Evolutionary conservation across 2,888 invertebrate genomes (phyloP).

Genomic region (Steromphala cineraria): DNA sequence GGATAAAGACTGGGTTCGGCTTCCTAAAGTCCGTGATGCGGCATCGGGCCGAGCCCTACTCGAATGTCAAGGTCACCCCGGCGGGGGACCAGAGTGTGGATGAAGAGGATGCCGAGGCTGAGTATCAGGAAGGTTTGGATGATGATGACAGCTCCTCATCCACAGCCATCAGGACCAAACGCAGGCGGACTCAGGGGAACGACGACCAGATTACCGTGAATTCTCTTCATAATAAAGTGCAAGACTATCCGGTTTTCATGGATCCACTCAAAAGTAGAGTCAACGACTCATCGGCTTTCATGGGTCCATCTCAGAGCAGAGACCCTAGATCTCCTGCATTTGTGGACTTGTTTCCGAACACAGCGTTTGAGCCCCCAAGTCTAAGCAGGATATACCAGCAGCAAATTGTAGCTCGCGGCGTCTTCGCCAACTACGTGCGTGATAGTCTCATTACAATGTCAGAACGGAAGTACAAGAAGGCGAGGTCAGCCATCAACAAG

Average conservation of each 20-base stretch:
- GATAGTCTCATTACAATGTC: slow-evolving; percentile 35
- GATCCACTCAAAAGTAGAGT: slow-evolving; percentile 15
- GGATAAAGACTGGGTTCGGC: slow-evolving; percentile 30
- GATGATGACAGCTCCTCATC: slow-evolving; percentile 20
- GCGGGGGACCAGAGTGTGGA: slow-evolving; percentile 10
- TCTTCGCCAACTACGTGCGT: slow-evolving; percentile 38
- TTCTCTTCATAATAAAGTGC: slow-evolving; percentile 31
- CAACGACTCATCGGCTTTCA: no score
- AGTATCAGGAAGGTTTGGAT: neutral
- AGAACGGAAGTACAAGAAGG: slow-evolving; percentile 34
- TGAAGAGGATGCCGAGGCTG: slow-evolving; percentile 25
- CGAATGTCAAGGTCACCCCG: slow-evolving; percentile 28
- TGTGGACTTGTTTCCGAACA: no score
- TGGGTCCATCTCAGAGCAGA: no score
- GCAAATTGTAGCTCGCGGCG: slow-evolving; percentile 24
- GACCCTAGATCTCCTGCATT: no score
- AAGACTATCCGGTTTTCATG: slow-evolving; percentile 25
- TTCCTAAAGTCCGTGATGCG: slow-evolving; percentile 28
- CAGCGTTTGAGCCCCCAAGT: neutral
- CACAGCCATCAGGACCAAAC: slow-evolving; percentile 1
- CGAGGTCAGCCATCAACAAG: slow-evolving; percentile 28
- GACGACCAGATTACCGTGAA: slow-evolving; percentile 12
- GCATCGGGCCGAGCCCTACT: slow-evolving; percentile 9
- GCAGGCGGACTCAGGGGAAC: neutral
- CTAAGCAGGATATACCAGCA: slow-evolving; percentile 25